Evolutionary conservation across 2,888 invertebrate species (phyloP).

Genomic region (Ichneumoninae sp.): DNA sequence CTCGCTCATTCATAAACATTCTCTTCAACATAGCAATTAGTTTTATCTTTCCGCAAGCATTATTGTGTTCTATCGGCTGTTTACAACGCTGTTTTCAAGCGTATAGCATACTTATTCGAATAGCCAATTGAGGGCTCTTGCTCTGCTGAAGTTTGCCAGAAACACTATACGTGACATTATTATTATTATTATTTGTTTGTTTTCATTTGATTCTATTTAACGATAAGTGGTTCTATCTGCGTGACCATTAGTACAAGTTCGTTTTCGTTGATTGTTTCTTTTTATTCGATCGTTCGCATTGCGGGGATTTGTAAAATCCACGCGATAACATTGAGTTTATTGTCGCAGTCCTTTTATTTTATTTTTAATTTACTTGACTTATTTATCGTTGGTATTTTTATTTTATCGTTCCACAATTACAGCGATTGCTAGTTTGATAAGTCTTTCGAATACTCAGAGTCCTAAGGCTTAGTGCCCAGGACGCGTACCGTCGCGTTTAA

Average conservation of each 20-base stretch:
- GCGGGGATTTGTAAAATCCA: slow-evolving; percentile 5
- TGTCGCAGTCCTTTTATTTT: slow-evolving; percentile 57
- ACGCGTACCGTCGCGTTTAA: slow-evolving; percentile 44
- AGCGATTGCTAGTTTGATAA: slow-evolving; percentile 42
- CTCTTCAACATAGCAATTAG: slow-evolving; percentile 56
- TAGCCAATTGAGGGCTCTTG: slow-evolving; percentile 60
- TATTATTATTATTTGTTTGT: slow-evolving; percentile 22
- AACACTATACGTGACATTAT: slow-evolving; percentile 27
- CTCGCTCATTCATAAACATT: slow-evolving; percentile 65
- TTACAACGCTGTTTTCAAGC: slow-evolving; percentile 70
- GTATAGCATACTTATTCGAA: slow-evolving; percentile 56
- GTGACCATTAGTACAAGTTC: slow-evolving; percentile 45
- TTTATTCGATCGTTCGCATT: slow-evolving; percentile 7
- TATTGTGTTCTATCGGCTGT: slow-evolving; percentile 78
- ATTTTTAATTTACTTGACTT: slow-evolving; percentile 59
- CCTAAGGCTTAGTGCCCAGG: slow-evolving; percentile 49
- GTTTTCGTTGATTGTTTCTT: slow-evolving; percentile 11
- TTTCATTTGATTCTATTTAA: slow-evolving; percentile 11
- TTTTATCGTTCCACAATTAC: slow-evolving; percentile 41
- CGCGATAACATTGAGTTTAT: slow-evolving; percentile 41
- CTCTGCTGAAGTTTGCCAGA: slow-evolving; percentile 62
- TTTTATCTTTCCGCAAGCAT: slow-evolving; percentile 73
- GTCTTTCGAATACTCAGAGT: slow-evolving; percentile 64
- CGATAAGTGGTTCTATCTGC: not conserved
- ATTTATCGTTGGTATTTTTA: slow-evolving; percentile 43